Evolutionary conservation across 1,140 invertebrate species (phyloP).

Genomic region (Sarcophaga peregrina): DNA sequence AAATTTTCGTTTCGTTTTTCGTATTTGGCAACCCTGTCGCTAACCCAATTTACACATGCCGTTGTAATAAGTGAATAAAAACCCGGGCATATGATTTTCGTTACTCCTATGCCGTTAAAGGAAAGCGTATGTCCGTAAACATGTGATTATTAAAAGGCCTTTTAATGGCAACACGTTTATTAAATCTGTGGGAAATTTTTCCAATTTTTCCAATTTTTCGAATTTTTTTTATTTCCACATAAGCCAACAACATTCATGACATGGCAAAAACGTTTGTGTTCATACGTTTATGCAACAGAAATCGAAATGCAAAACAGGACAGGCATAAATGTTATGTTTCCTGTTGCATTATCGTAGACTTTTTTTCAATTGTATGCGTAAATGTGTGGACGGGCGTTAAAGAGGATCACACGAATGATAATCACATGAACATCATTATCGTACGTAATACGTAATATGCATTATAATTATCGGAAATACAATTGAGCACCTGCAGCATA

Average conservation of each 20-base stretch:
- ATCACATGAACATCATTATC: neutral
- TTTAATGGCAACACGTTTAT: slow-evolving; percentile 20
- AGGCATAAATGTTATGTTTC: slow-evolving; percentile 8
- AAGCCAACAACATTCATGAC: neutral
- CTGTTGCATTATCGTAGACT: slow-evolving; percentile 6
- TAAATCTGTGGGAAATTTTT: neutral
- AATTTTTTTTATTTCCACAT: neutral
- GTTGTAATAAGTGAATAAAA: neutral
- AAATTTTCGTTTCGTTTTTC: too few species aligned
- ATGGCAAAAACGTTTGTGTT: slow-evolving; percentile 3
- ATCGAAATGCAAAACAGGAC: neutral
- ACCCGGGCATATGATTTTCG: neutral
- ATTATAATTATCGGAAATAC: slow-evolving; percentile 19
- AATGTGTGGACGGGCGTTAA: neutral
- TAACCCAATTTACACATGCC: neutral
- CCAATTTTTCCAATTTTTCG: too few species aligned
- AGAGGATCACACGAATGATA: neutral
- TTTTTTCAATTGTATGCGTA: neutral
- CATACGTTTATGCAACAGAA: slow-evolving; percentile 5
- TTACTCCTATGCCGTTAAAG: neutral
- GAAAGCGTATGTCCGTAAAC: neutral
- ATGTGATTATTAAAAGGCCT: slow-evolving; percentile 27
- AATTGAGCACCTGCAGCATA: neutral
- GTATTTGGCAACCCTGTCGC: neutral
- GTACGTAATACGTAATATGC: neutral